A percentile compares a stretch with the other conserved stretches of the same genome.
These are phyloP conservation scores for Prietella phreatophila DNA, from an alignment of 2,113 vertebrate genomes.

Conservation along the genomic window DNA sequence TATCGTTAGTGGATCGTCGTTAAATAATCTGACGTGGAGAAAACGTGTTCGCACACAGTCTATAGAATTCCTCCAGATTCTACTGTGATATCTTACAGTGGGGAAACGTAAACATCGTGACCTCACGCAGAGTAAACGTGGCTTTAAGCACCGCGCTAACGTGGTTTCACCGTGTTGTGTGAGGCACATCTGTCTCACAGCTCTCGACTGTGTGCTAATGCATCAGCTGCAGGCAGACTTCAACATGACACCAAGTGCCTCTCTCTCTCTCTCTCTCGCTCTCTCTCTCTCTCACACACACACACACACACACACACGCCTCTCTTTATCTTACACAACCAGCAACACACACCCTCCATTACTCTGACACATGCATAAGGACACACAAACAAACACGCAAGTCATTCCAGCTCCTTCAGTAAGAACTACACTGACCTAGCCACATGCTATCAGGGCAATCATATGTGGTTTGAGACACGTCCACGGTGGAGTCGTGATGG, in stretches of 20 bases:
- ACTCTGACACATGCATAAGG: background rate
- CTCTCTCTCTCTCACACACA: background rate
- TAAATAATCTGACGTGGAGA: background rate
- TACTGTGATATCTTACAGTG: background rate
- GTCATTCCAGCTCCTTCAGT: background rate
- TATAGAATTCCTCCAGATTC: background rate
- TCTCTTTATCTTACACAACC: constrained; percentile 16
- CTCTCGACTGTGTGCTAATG: background rate
- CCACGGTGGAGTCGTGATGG: background rate
- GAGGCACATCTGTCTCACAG: background rate
- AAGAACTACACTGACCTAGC: background rate
- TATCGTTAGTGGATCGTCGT: background rate
- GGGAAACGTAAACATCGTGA: background rate
- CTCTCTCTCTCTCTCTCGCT: background rate
- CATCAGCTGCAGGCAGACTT: background rate
- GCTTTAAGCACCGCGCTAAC: background rate
- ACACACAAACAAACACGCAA: background rate
- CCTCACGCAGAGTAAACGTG: background rate
- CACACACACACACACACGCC: background rate
- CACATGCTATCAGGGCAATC: background rate
- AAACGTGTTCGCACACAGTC: background rate
- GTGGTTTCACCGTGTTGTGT: background rate
- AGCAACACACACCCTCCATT: background rate
- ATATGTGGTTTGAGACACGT: background rate
- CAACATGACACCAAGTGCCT: background rate